Evolutionary conservation across 2,113 vertebrate genomes (phyloP).

Genomic region (Neogale vison): DNA sequence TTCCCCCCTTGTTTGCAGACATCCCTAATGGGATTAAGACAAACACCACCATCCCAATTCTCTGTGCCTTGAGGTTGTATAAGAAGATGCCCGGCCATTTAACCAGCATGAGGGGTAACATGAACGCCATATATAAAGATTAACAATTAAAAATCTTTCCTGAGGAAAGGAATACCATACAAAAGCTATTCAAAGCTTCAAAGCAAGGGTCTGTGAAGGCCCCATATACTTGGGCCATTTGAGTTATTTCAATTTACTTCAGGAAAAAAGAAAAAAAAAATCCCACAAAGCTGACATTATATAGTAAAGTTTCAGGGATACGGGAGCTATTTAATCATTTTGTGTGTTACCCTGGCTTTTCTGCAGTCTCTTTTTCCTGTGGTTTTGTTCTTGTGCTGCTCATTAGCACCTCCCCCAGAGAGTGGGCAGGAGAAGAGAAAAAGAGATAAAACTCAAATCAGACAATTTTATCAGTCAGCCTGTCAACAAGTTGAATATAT

Average conservation of each 20-base stretch:
- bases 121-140: background rate
- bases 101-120: background rate
- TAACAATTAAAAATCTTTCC: constrained; percentile 52
- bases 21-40: background rate
- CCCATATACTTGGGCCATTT: constrained; percentile 50
- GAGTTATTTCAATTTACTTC: constrained; percentile 71
- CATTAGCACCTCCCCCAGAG: constrained; percentile 81
- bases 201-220: constrained; percentile 42
- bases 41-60: background rate
- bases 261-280: constrained; percentile 3
- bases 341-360: constrained; percentile 68
- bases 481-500: constrained; percentile 80
- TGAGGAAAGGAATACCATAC: background rate
- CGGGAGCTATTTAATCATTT: constrained; percentile 73
- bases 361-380: constrained; percentile 69
- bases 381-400: constrained; percentile 76
- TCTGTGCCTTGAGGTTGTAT: background rate
- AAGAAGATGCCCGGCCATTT: background rate
- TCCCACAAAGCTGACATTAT: constrained; percentile 67
- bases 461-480: constrained; percentile 78
- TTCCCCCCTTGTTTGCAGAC: background rate
- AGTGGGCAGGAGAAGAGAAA: constrained; percentile 75
- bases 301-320: constrained; percentile 65
- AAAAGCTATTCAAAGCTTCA: constrained; percentile 66
- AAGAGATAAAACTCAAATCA: constrained; percentile 81